A percentile compares a stretch with the other conserved stretches of the same genome.
phyloP scores from a whole-genome alignment of 2,888 invertebrate genomes.

The Lasioglossum villosulum region DNA sequence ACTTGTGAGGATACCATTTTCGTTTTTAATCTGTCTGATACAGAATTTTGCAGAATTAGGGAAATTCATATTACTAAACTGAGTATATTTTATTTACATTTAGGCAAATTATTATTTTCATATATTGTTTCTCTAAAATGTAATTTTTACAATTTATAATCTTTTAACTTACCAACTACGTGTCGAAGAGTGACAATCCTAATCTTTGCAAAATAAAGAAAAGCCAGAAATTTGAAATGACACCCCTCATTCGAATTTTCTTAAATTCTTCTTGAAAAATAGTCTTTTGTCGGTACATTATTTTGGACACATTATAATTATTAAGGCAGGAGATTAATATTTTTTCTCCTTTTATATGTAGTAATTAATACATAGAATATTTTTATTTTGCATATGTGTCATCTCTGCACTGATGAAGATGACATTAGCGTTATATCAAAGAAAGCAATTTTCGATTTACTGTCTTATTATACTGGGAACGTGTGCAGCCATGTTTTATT shows the following conservation, averaged over 20 bases:
- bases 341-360: too few relatives aligned
- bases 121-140: neutral
- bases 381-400: neutral
- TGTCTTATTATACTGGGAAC: neutral
- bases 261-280: too few relatives aligned
- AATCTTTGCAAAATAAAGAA: too few relatives aligned
- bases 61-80: neutral
- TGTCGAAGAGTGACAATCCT: too few relatives aligned
- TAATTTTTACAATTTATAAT: neutral
- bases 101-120: neutral
- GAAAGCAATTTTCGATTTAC: neutral
- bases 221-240: too few relatives aligned
- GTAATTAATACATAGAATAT: too few relatives aligned
- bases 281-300: too few relatives aligned
- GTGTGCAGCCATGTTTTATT: neutral
- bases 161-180: too few relatives aligned
- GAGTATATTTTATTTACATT: neutral
- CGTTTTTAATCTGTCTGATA: neutral
- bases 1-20: neutral
- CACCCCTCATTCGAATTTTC: too few relatives aligned
- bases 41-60: neutral
- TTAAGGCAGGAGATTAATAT: too few relatives aligned
- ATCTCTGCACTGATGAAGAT: neutral
- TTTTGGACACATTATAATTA: too few relatives aligned
- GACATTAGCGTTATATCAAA: neutral